These are phyloP conservation scores for Caenorhabditis wallacei DNA, from an alignment of 2,888 invertebrate genomes.

Conservation along the genomic window DNA sequence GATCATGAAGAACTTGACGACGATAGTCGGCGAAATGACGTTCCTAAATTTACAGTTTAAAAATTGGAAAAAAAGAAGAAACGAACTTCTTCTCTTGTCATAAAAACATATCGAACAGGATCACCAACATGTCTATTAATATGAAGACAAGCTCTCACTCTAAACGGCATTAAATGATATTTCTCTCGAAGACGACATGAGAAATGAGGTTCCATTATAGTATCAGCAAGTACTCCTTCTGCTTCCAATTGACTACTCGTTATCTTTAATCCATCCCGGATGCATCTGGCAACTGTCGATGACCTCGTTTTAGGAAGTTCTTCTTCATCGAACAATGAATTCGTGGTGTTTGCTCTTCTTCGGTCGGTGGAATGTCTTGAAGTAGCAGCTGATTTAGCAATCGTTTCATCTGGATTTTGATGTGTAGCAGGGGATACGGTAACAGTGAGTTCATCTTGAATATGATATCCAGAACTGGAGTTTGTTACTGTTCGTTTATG, in stretches of 20 bases:
- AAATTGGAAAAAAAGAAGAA: not conserved
- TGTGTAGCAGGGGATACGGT: not conserved
- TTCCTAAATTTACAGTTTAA: constrained; percentile 41
- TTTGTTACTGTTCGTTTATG: constrained; percentile 49
- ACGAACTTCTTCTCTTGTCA: constrained; percentile 67
- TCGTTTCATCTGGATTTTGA: constrained; percentile 15
- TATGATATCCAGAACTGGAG: constrained; percentile 39
- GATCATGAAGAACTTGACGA: constrained; percentile 55
- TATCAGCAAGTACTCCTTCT: constrained; percentile 65
- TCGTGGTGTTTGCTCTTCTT: constrained; percentile 53
- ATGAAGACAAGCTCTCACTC: constrained; percentile 56
- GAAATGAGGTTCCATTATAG: constrained; percentile 69
- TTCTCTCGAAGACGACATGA: constrained; percentile 65
- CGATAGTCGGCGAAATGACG: constrained; percentile 65
- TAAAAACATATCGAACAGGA: constrained; percentile 68
- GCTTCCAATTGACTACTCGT: constrained; percentile 59
- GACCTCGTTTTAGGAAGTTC: constrained; percentile 50
- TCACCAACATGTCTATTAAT: constrained; percentile 70
- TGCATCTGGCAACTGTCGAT: constrained; percentile 65
- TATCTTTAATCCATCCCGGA: constrained; percentile 64
- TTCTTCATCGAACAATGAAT: constrained; percentile 59
- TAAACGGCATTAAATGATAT: constrained; percentile 65
- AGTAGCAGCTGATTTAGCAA: constrained; percentile 41
- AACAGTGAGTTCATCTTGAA: constrained; percentile 33
- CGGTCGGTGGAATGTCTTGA: constrained; percentile 40